These are phyloP conservation scores for Andrena dorsata DNA, from an alignment of 2,888 invertebrate genomes.

Conservation along the genomic window DNA sequence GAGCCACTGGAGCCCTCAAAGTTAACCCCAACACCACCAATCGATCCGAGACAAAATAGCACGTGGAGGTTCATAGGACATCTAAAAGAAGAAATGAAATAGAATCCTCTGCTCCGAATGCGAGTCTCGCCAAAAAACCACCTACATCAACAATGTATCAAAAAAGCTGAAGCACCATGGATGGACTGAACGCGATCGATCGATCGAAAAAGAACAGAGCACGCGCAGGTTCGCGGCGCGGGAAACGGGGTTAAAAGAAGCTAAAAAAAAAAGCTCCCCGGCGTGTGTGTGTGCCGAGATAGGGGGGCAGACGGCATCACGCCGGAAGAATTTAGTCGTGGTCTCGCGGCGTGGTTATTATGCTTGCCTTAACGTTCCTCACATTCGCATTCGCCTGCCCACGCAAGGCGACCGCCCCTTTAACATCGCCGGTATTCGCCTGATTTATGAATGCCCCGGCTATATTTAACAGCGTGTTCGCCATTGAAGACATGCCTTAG, in stretches of 20 bases:
- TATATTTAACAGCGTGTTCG: slow-evolving; percentile 79
- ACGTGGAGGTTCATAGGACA: too few species aligned
- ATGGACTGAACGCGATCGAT: neutral
- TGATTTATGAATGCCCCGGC: slow-evolving; percentile 79
- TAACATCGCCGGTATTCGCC: slow-evolving; percentile 80
- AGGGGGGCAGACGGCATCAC: slow-evolving; percentile 41
- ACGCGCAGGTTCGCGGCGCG: slow-evolving; percentile 4
- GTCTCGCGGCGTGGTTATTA: slow-evolving; percentile 69
- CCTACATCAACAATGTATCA: too few species aligned
- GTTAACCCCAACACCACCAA: too few species aligned
- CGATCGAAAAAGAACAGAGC: neutral
- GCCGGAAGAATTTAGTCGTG: slow-evolving; percentile 72
- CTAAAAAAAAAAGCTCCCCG: slow-evolving; percentile 16
- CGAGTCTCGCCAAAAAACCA: too few species aligned
- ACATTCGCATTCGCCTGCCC: slow-evolving; percentile 74
- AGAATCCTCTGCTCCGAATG: too few species aligned
- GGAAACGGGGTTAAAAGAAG: slow-evolving; percentile 46
- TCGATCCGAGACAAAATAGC: too few species aligned
- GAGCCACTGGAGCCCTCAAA: too few species aligned
- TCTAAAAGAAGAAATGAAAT: too few species aligned
- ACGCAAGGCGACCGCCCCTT: slow-evolving; percentile 78
- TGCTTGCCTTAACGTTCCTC: slow-evolving; percentile 74
- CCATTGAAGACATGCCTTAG: slow-evolving; percentile 79
- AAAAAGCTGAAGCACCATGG: too few species aligned
- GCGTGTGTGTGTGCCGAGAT: neutral